These are phyloP conservation scores for Phyllotis vaccarum DNA, from an alignment of 2,797 vertebrate genomes.

Conservation along the genomic window DNA sequence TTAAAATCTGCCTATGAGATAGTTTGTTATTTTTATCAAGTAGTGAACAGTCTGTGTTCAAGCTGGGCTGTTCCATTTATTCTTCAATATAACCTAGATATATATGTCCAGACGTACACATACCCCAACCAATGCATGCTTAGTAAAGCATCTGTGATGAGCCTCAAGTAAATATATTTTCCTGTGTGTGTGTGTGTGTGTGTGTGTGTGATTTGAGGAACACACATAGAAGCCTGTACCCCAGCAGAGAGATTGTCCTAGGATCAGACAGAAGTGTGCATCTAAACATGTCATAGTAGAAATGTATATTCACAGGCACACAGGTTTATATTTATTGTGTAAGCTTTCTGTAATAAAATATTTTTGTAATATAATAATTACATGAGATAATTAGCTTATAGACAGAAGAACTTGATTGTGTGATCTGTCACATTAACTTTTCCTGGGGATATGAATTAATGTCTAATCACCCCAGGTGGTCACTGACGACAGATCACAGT, in stretches of 20 bases:
- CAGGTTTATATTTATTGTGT: background rate
- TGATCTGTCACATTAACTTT: background rate
- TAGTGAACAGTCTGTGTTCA: background rate
- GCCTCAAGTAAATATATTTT: background rate
- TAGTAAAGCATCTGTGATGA: background rate
- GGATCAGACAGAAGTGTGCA: background rate
- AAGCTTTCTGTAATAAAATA: background rate
- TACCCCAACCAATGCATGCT: background rate
- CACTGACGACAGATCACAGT: background rate
- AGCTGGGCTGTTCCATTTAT: background rate
- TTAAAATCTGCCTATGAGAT: background rate
- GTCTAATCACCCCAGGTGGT: background rate
- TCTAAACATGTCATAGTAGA: background rate
- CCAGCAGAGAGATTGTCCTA: background rate
- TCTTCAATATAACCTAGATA: no score
- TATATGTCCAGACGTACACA: background rate
- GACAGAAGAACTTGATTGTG: background rate
- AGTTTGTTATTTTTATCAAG: constrained; percentile 11
- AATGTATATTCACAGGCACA: no score
- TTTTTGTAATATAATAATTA: background rate
- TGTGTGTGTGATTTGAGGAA: background rate
- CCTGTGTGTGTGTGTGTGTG: background rate
- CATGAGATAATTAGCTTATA: background rate
- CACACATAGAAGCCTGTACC: background rate
- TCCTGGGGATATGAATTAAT: background rate